These are phyloP conservation scores for Cynopterus sphinx DNA, from an alignment of 2,797 vertebrate genomes.

Conservation along the genomic window DNA sequence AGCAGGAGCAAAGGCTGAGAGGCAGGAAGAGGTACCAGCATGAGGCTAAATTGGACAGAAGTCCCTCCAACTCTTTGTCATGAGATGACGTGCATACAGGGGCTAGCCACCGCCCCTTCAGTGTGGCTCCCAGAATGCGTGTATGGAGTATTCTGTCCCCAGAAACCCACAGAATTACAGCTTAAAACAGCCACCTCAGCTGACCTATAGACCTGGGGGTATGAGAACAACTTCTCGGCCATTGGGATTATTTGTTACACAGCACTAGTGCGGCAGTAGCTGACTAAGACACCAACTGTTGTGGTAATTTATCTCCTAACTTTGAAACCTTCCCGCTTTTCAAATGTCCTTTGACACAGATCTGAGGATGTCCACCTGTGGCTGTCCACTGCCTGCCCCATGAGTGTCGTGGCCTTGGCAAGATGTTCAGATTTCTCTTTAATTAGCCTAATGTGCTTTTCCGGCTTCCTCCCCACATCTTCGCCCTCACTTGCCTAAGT, in stretches of 20 bases:
- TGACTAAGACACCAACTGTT: neutral
- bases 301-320: neutral
- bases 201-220: neutral
- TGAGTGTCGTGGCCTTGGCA: neutral
- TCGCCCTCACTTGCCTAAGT: neutral
- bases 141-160: neutral
- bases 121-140: neutral
- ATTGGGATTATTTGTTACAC: conserved; percentile 1
- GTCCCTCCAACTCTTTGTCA: neutral
- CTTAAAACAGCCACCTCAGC: neutral
- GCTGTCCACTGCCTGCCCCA: neutral
- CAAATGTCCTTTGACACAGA: neutral
- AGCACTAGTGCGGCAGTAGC: neutral
- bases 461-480: neutral
- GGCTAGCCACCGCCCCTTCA: neutral
- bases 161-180: neutral
- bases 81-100: neutral
- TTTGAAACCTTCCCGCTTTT: neutral
- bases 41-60: neutral
- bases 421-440: neutral
- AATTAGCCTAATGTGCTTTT: neutral
- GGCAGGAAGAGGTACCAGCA: neutral
- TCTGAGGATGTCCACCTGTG: neutral
- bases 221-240: neutral
- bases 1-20: neutral